phyloP scores from a whole-genome alignment of 2,113 vertebrate species.

The Rattus norvegicus region DNA sequence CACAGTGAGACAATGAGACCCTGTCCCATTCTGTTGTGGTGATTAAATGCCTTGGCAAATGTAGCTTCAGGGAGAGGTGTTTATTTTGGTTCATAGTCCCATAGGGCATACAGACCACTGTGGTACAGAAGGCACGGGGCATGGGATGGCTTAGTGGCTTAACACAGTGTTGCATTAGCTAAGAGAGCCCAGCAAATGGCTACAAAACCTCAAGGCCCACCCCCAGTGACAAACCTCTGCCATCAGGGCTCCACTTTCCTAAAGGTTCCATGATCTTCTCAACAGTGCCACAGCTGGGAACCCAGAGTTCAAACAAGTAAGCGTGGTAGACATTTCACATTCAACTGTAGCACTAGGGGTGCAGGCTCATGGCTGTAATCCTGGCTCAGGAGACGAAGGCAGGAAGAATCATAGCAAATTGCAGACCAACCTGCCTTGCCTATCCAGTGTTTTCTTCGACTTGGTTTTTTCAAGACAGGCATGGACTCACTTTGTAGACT shows the following conservation, averaged over 20 bases:
- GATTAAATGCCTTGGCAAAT: not conserved
- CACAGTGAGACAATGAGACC: not conserved
- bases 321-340: not conserved
- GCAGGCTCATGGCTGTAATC: not conserved
- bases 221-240: not conserved
- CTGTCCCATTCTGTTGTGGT: not conserved
- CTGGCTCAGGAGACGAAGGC: not conserved
- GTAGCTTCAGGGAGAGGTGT: not conserved
- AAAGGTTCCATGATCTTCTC: not conserved
- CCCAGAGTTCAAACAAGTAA: not conserved
- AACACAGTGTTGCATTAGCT: not conserved
- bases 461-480: not conserved
- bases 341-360: not conserved
- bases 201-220: not conserved
- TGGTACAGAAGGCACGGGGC: not conserved
- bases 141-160: not conserved
- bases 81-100: not conserved
- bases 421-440: not conserved
- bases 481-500: not conserved
- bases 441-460: not conserved
- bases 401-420: not conserved
- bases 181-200: not conserved
- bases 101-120: not conserved
- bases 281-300: not conserved
- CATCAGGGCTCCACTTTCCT: not conserved